Conservation (phyloP, 53 echinoderm and acorn worm species). For the Apostichopus leukothele region DNA sequence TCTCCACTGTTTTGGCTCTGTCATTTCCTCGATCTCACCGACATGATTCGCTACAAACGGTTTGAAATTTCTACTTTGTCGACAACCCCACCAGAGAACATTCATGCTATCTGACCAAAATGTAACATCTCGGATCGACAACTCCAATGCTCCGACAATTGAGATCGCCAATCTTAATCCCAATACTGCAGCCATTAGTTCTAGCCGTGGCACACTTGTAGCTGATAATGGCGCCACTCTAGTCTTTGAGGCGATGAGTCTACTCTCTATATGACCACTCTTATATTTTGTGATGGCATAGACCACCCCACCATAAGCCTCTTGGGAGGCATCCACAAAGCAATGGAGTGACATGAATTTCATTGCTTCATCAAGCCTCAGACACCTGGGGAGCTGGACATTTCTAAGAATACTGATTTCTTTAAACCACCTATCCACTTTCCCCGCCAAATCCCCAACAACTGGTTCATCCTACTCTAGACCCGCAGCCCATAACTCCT, state of each 20-base stretch:
- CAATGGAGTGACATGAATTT: neutral
- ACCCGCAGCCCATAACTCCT: no score
- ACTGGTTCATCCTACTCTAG: conserved; percentile 29
- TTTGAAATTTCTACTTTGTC: neutral
- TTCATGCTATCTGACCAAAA: conserved; percentile 22
- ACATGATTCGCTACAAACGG: conserved; percentile 4
- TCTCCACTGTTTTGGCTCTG: conserved; percentile 12
- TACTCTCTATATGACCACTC: neutral
- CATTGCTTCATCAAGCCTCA: neutral
- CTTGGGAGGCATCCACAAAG: conserved; percentile 34
- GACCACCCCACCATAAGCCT: neutral
- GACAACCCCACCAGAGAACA: neutral
- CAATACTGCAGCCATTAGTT: conserved; percentile 46
- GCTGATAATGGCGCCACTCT: conserved; percentile 31
- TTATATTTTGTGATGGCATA: conserved; percentile 18
- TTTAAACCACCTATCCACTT: conserved; percentile 20
- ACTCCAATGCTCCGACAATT: conserved; percentile 9
- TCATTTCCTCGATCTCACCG: neutral
- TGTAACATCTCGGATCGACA: neutral
- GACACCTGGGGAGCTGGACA: no score
- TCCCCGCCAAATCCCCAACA: conserved; percentile 5
- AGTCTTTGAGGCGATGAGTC: conserved; percentile 20
- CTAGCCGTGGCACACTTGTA: conserved; percentile 19
- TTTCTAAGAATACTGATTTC: neutral
- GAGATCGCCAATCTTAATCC: neutral